Evolutionary conservation across 2,888 invertebrate genomes (phyloP), one percentile per base, ranked within the genome.

Genomic region (Ormyrus pomaceus): DNA sequence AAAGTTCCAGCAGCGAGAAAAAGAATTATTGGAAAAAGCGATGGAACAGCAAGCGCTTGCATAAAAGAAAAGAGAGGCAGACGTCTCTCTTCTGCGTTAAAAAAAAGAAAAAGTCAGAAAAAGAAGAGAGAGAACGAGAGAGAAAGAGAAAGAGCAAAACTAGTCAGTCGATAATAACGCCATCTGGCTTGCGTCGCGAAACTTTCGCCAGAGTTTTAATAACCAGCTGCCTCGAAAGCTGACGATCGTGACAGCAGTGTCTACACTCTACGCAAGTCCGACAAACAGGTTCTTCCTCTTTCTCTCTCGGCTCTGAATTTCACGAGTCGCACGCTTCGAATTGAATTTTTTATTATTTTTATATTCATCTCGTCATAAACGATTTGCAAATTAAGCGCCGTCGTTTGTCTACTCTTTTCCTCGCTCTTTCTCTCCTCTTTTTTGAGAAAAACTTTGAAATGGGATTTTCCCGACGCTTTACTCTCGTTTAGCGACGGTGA

Each of bases 161-260:
- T 66, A 77, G 79, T 78, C 69, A 82, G 77, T 86, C 86, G 88
- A 88, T 89, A 89, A 89, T 87, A 86, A 88, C 86, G 86, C 87
- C 88, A 89, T 87, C 88, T 88, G 89, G 87, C 83, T 85, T 84
- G 83, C 84, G 86, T 88, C 85, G 85, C 83, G 66, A 88, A 88
- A 88, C 87, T 88, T 88, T 86, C 84, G 80, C 69, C 79, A 73
- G 86, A 88, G 87, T 88, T 89, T 89, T 89, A 89, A 88, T 88
- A 88, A 82, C 74, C 81, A 74, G 81, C 82, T 74, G 78, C 81
- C 79, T 71, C 59, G 76, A 72, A 72, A 82, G 82, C 82, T 82
- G 81, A 81, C 77, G 81, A 81, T 79, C 76, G 79, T 79, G 78
- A 82, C 78, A 78, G 75, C 65, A 48, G 79, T 81, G 65, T 77